These are phyloP conservation scores for Antedon bifida DNA, from an alignment of 35 echinoderm and acorn worm genomes.

Conservation along the genomic window DNA sequence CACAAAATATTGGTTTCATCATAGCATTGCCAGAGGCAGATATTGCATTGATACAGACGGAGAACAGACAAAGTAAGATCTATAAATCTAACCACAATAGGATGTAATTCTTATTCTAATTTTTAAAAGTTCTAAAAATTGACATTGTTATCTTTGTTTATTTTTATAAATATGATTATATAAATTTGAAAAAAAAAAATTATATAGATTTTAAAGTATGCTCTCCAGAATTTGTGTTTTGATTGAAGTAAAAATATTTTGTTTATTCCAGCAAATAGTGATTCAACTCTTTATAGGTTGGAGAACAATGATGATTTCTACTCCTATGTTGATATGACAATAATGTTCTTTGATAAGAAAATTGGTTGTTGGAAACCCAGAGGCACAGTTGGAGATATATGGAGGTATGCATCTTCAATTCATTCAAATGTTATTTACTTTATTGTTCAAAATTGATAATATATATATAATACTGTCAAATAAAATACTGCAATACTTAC, in stretches of 20 bases:
- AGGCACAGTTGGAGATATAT: conserved; percentile 70
- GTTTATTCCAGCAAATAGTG: conserved; percentile 32
- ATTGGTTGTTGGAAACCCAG: conserved; percentile 73
- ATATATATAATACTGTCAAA: too few species aligned
- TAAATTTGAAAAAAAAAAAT: not conserved
- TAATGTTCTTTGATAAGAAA: conserved; percentile 43
- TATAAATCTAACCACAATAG: not conserved
- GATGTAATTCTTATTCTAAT: not conserved
- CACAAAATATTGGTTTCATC: conserved; percentile 78
- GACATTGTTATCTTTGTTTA: not conserved
- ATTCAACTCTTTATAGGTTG: conserved; percentile 44
- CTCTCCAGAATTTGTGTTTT: not conserved
- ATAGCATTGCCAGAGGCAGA: conserved; percentile 73
- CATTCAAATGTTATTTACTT: too few species aligned
- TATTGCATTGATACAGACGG: conserved; percentile 80
- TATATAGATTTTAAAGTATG: not conserved
- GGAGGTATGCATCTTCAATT: too few species aligned
- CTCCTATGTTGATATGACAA: conserved; percentile 61
- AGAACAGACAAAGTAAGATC: conserved; percentile 62
- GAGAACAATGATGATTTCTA: conserved; percentile 39
- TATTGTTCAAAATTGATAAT: too few species aligned
- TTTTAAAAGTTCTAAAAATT: not conserved
- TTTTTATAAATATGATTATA: not conserved
- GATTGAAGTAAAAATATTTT: not conserved
- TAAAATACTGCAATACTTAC: too few species aligned